Base-by-base conservation (phyloP, 2,113 vertebrate species). In the Catharus minimus region DNA sequence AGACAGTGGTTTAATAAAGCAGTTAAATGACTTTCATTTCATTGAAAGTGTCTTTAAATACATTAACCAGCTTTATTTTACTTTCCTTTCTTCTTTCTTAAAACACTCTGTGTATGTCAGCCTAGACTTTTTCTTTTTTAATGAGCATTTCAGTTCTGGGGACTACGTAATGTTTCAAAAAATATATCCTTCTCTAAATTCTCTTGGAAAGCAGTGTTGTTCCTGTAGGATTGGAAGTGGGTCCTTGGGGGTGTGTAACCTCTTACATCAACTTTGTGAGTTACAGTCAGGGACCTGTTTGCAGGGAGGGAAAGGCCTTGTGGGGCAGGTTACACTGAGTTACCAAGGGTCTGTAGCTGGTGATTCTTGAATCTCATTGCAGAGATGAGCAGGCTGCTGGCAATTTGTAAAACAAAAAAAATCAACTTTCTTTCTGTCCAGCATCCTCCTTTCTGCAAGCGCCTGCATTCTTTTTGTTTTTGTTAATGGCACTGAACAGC, bases 1-100 rank as follows among this genome's bases (percentile, higher is more conserved):
- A 95, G 90, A 95, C 86, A 95, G 88, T 86, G 77, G 82, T 78
- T 92, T 97, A 97, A 97, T 96, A 96, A 95, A 96, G 92, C 91
- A 95, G 88, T 96, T 92, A 95, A 89, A 95, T 95, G 10, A 91
- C 96, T 97, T 97, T 97, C 67, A 93, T 96, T 96, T 94, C 77
- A 95, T 95, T 89, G 94, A 74, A 96, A 96, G 94, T 96, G 95
- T 94, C 94, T 97, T 93, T 90, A 95, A 90, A 90, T 82, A 43
- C 60, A 97, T 96, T 97, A 97, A 91, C 91, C 91, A 56, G 58
- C 82, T 96, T 96, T 96, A 92, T 96, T 96, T 94, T 94, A n/a
- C 78, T 96, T 96, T 88, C 89, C 78, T 93, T 96, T 89, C 53
- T 81, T 96, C 91, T 92, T 84, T 95, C 92, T 92, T 94, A 75